Evolutionary conservation across 2,797 vertebrate species (phyloP).

Genomic region (Diceros bicornis): DNA sequence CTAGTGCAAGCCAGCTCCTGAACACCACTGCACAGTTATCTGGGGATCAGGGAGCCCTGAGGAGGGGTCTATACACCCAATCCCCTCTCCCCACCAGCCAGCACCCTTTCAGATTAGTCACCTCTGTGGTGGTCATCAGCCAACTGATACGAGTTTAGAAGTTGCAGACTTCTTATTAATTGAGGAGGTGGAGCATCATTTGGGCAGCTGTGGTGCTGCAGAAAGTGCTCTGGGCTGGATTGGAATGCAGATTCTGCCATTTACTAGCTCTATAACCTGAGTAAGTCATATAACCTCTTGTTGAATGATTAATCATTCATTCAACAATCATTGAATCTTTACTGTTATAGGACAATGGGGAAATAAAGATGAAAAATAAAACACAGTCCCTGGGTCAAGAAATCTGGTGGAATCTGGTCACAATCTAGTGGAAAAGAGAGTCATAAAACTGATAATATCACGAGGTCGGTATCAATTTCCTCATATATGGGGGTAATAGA

Average conservation of each 20-base stretch:
- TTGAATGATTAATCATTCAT: background rate
- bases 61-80: background rate
- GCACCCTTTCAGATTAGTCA: background rate
- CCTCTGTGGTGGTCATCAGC: background rate
- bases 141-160: background rate
- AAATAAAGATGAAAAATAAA: conserved; percentile 18
- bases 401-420: background rate
- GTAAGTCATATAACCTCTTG: background rate
- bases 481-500: background rate
- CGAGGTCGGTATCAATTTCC: background rate
- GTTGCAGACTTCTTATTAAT: background rate
- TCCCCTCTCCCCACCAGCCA: background rate
- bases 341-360: background rate
- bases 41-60: background rate
- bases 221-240: background rate
- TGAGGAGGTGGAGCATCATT: background rate
- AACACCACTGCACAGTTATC: background rate
- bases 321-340: background rate
- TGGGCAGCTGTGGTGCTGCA: background rate
- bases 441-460: background rate
- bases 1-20: background rate
- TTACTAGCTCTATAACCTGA: background rate
- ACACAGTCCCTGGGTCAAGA: background rate
- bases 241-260: background rate
- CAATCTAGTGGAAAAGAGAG: background rate